Evolutionary conservation across 1,140 invertebrate species (phyloP).

Genomic region (Platorchestia sp.): DNA sequence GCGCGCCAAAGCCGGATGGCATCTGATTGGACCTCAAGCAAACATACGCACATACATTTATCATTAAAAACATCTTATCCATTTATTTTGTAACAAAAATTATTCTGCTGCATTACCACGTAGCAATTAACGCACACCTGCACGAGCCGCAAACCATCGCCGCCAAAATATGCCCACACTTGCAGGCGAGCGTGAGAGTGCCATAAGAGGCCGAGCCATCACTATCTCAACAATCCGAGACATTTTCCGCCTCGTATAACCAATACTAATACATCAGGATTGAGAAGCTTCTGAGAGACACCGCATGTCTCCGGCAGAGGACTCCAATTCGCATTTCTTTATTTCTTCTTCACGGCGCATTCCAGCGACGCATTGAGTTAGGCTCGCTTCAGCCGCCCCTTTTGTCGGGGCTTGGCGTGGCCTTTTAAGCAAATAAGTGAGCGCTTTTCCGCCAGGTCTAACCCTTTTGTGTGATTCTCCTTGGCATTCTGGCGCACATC

Average conservation of each 20-base stretch:
- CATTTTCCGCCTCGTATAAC: slow-evolving; percentile 50
- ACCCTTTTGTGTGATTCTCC: slow-evolving; percentile 51
- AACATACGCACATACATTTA: neutral
- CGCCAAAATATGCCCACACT: neutral
- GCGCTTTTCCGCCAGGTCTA: slow-evolving; percentile 49
- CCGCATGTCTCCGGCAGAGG: slow-evolving; percentile 11
- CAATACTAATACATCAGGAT: slow-evolving; percentile 55
- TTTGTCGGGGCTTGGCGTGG: neutral
- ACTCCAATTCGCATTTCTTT: slow-evolving; percentile 28
- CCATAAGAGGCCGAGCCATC: neutral
- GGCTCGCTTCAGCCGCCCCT: neutral
- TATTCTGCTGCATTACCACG: neutral
- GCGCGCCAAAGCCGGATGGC: too few relatives aligned
- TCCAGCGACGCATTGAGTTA: slow-evolving; percentile 36
- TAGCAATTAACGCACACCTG: neutral
- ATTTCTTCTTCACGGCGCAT: slow-evolving; percentile 49
- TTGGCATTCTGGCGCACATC: slow-evolving; percentile 34
- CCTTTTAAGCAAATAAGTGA: slow-evolving; percentile 53
- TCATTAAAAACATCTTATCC: neutral
- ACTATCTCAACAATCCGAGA: slow-evolving; percentile 53
- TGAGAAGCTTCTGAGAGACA: slow-evolving; percentile 43
- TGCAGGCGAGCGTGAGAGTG: neutral
- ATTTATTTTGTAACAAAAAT: too few relatives aligned
- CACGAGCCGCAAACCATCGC: neutral
- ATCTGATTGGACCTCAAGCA: too few relatives aligned